phyloP scores from a whole-genome alignment of 2,797 vertebrate genomes.

The Simalia tracyae region DNA sequence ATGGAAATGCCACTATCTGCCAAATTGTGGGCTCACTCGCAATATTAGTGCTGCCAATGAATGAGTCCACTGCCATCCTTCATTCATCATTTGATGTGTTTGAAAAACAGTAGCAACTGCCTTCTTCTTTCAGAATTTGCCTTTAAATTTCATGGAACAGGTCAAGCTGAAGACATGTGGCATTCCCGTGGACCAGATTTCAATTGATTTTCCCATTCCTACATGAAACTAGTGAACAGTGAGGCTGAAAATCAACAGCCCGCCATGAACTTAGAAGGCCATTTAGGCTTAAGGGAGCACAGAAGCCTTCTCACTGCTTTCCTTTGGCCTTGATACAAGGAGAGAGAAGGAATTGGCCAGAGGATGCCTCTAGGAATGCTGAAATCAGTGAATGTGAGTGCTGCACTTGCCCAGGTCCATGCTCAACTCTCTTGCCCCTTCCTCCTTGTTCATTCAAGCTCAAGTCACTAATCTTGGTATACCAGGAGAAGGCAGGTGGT shows the following conservation, averaged over 20 bases:
- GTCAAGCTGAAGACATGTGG: background rate
- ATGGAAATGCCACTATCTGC: background rate
- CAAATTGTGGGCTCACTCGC: background rate
- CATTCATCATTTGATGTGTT: background rate
- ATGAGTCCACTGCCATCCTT: background rate
- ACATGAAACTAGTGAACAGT: background rate
- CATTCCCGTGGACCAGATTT: background rate
- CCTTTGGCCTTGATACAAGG: background rate
- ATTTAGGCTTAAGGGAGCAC: background rate
- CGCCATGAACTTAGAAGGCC: background rate
- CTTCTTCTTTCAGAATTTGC: background rate
- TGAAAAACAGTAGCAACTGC: background rate
- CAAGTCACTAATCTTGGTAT: too few relatives aligned
- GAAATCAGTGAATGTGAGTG: background rate
- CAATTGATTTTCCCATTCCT: background rate
- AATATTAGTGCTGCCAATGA: background rate
- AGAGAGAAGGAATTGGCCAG: background rate
- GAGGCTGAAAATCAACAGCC: background rate
- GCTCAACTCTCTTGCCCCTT: background rate
- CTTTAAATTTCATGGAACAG: background rate
- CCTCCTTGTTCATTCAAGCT: background rate
- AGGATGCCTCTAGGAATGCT: background rate
- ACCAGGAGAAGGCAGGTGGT: too few relatives aligned
- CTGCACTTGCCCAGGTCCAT: background rate
- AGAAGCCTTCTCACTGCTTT: background rate